Conservation (phyloP, 2,113 vertebrate species). For the Patagioenas fasciata region DNA sequence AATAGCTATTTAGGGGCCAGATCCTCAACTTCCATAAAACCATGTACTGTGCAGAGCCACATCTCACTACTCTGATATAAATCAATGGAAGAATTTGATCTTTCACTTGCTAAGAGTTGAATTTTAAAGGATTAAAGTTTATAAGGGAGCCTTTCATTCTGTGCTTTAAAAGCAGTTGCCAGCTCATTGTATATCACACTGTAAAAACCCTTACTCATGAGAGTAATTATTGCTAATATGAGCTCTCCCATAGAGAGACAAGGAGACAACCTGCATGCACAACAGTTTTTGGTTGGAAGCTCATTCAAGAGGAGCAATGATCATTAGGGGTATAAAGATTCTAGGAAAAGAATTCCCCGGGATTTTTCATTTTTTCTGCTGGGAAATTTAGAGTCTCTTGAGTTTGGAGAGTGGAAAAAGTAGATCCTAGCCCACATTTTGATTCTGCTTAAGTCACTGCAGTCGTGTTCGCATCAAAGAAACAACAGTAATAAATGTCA, state of each 20-base stretch:
- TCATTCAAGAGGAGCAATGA: not conserved
- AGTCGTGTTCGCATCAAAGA: not conserved
- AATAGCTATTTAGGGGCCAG: not conserved
- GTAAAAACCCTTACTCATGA: not conserved
- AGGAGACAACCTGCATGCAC: not conserved
- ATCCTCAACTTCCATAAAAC: not conserved
- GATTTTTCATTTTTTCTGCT: conserved; percentile 22
- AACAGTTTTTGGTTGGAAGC: not conserved
- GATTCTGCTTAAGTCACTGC: not conserved
- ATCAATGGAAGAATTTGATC: not conserved
- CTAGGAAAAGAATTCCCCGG: not conserved
- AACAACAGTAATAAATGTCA: not conserved
- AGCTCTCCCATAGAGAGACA: not conserved
- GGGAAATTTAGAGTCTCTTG: not conserved
- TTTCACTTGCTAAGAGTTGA: conserved; percentile 17
- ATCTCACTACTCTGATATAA: not conserved
- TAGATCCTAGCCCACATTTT: not conserved
- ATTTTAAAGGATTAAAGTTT: conserved; percentile 67
- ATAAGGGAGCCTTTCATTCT: not conserved
- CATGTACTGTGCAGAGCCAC: not conserved
- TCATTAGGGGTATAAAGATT: conserved; percentile 4
- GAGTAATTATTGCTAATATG: not conserved
- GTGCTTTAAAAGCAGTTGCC: conserved; percentile 3
- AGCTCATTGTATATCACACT: not conserved
- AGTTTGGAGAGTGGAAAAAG: not conserved